Evolutionary conservation across 92 coral and sea anemone genomes (phyloP), one percentile per base, ranked within the genome.

Genomic region (Plumapathes pennacea): DNA sequence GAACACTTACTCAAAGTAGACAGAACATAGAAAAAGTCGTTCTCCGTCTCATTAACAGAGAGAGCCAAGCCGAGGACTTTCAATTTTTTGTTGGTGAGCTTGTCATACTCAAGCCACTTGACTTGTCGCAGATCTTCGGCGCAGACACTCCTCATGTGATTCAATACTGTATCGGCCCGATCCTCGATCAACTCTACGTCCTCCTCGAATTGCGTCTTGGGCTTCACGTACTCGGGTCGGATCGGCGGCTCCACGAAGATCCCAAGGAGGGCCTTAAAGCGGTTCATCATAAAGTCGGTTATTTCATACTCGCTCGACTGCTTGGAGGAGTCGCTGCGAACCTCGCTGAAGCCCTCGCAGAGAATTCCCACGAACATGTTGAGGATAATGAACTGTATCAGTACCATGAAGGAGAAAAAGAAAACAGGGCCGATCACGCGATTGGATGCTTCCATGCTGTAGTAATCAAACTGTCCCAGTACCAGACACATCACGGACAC

Each of bases 271-370:
- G 89, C 69, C 36, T 80, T 80, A 20, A 90, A 34, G 37, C 80
- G 87, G 51, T 76, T 85, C 17, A 67, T 36, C 84, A 90, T 87
- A 67, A 87, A 90, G 12, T 88, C 85, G 15, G 88, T 67, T 19
- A 90, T 88, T 60, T 90, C 97, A 59, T 83, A 89, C 14, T 90
- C 97, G 63, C 88, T 90, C 11, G 89, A 74, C 32, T 90, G 97
- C 47, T 79, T 83, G 3, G 67, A 51, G 14, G 91, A 63, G 42
- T 90, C 96, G 12, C 49, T 37, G 37, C 91, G 85, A 42, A 90
- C 97, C 14, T 53, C 62, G 31, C 64, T 67, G 38, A 86, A 86
- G 25, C 70, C 71, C 3, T 90, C 97, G 47, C 95, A 66, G 57
- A 90, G 89, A 32, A 90, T 90, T 13, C 96, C 97, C 23, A 90